These are phyloP conservation scores for Panthera tigris DNA, from an alignment of 2,113 vertebrate species.

Conservation along the genomic window DNA sequence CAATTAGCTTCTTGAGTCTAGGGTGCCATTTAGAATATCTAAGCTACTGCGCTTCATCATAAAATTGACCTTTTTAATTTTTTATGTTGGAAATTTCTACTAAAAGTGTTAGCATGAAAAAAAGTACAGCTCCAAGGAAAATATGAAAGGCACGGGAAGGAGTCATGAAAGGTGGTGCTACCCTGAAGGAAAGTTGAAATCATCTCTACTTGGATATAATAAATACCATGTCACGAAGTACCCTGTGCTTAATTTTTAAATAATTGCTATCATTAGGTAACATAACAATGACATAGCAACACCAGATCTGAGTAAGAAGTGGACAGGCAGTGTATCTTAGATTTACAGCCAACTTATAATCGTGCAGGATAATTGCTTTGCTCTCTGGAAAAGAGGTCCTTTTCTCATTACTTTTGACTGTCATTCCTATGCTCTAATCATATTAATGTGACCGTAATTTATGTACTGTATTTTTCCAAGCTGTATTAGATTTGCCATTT, in stretches of 20 bases:
- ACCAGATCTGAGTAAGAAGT: constrained; percentile 69
- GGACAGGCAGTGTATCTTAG: constrained; percentile 68
- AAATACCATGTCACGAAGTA: constrained; percentile 74
- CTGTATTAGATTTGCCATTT: constrained; percentile 72
- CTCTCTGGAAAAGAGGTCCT: constrained; percentile 69
- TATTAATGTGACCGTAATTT: constrained; percentile 71
- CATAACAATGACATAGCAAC: constrained; percentile 81
- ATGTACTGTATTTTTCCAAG: constrained; percentile 74
- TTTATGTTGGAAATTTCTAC: constrained; percentile 83
- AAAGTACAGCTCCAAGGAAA: constrained; percentile 77
- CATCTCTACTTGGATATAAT: constrained; percentile 75
- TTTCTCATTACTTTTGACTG: constrained; percentile 79
- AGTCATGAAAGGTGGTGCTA: constrained; percentile 70
- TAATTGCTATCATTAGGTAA: constrained; percentile 85
- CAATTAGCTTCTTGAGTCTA: constrained; percentile 85
- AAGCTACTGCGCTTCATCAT: constrained; percentile 82
- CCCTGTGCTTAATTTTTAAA: constrained; percentile 84
- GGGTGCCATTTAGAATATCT: constrained; percentile 85
- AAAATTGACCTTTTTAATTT: constrained; percentile 88
- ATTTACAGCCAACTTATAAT: constrained; percentile 68
- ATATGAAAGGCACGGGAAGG: constrained; percentile 75
- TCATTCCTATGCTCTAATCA: constrained; percentile 73
- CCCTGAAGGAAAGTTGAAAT: constrained; percentile 73
- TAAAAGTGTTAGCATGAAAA: constrained; percentile 79
- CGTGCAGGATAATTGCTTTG: constrained; percentile 80